Conservation (phyloP, 2,797 vertebrate genomes). For the Discoglossus pictus region DNA sequence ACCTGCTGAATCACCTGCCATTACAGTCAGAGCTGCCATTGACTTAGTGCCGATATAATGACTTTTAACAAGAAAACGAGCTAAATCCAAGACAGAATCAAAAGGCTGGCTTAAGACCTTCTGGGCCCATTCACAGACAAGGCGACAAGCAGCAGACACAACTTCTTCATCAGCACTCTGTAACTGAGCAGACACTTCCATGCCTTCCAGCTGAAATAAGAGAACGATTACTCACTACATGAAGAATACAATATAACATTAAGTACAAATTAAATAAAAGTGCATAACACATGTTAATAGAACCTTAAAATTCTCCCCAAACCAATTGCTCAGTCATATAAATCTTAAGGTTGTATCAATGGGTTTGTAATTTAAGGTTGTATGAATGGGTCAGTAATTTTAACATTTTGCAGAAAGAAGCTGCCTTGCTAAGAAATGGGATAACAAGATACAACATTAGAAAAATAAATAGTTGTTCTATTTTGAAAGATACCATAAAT, state of each 20-base stretch:
- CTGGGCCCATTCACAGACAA: slow-evolving; percentile 98
- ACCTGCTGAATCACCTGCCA: slow-evolving; percentile 91
- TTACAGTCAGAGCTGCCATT: slow-evolving; percentile 91
- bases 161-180: slow-evolving; percentile 89
- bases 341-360: too few relatives aligned
- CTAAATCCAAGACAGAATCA: slow-evolving; percentile 90
- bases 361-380: too few relatives aligned
- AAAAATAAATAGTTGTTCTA: too few relatives aligned
- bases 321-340: too few relatives aligned
- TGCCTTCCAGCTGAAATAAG: slow-evolving; percentile 80
- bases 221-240: slow-evolving; percentile 35
- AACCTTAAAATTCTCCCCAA: too few relatives aligned
- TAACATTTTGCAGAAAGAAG: too few relatives aligned
- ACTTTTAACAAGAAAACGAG: slow-evolving; percentile 96
- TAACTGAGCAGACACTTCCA: slow-evolving; percentile 83
- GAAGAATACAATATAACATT: background rate
- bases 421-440: too few relatives aligned
- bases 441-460: too few relatives aligned
- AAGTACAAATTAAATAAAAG: too few relatives aligned
- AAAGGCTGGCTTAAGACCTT: slow-evolving; percentile 97
- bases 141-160: slow-evolving; percentile 88
- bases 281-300: too few relatives aligned
- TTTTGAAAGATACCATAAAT: too few relatives aligned
- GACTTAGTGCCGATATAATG: slow-evolving; percentile 98
- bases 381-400: too few relatives aligned